phyloP scores from a whole-genome alignment of 53 echinoderm and acorn worm species.

The Actinopyga echinites region DNA sequence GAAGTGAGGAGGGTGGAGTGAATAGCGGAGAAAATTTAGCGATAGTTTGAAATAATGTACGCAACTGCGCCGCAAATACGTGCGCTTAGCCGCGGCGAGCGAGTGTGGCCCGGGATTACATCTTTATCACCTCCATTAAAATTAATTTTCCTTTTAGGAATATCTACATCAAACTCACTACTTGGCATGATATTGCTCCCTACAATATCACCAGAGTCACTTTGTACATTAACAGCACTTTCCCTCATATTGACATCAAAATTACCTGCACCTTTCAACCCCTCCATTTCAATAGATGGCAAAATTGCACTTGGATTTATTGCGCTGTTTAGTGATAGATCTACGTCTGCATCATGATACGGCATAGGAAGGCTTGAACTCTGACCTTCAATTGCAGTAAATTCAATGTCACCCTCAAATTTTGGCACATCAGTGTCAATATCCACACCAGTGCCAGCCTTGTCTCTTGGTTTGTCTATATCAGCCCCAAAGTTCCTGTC shows the following conservation, averaged over 20 bases:
- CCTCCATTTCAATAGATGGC: no score
- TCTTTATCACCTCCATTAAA: neutral
- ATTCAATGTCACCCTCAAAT: neutral
- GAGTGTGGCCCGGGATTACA: no score
- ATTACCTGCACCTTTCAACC: no score
- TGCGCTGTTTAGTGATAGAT: no score
- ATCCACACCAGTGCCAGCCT: neutral
- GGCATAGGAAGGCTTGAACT: no score
- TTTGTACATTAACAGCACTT: neutral
- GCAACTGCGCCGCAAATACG: no score
- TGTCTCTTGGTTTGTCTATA: neutral
- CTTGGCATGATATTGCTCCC: neutral
- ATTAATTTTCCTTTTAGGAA: neutral
- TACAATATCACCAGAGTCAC: neutral
- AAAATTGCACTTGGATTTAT: no score
- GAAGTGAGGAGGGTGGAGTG: no score
- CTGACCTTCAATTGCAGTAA: neutral
- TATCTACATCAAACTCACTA: neutral
- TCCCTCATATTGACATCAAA: neutral
- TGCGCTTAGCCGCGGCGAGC: no score
- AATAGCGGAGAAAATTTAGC: no score
- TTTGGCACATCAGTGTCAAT: neutral
- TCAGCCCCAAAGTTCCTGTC: conserved; percentile 36
- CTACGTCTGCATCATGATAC: no score
- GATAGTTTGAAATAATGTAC: no score